Evolutionary conservation across 2,113 vertebrate genomes (phyloP), one percentile per base, ranked within the genome.

Genomic region (Datnioides undecimradiatus): DNA sequence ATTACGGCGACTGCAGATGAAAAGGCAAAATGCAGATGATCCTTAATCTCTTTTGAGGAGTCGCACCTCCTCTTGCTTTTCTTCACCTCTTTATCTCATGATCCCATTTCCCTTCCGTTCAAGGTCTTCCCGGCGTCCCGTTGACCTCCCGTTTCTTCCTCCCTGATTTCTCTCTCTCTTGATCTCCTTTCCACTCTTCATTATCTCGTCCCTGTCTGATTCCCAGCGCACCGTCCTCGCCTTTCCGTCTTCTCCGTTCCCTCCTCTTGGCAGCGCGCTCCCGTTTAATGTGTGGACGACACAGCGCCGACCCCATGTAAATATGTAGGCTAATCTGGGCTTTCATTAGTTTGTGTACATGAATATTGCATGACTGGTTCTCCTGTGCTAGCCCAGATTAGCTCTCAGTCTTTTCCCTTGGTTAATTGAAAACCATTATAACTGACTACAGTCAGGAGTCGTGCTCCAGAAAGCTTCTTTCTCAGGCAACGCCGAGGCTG

Each of bases 21-120:
- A 88, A 88, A 88, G 85, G 59, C 71, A 78, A 93, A 92, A 94
- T 94, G 93, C 92, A 94, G 91, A 93, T 90, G 87, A 91, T 89
- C 71, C 89, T 69, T 94, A 93, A 94, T 93, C 92, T 91, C 88
- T 86, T 91, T 87, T 88, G 88, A 90, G 75, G 73, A 92, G 83
- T 82, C n/a, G 41, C 27, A 74, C 90, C 88, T 89, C 90, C 85
- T 82, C 65, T 55, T 66, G 76, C 34, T 76, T 82, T 87, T 83
- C 76, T 40, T 62, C 64, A 48, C 81, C 82, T 72, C 71, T 84
- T 93, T 91, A 92, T 93, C 91, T 87, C 60, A 58, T 92, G 86
- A 93, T 92, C 89, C 82, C 76, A 86, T 92, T 92, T 93, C 70
- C 55, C 66, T 85, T 90, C 71, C 14, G 21, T 84, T 89, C 75